phyloP scores from a whole-genome alignment of 2,797 vertebrate genomes.

The Megalops cyprinoides region DNA sequence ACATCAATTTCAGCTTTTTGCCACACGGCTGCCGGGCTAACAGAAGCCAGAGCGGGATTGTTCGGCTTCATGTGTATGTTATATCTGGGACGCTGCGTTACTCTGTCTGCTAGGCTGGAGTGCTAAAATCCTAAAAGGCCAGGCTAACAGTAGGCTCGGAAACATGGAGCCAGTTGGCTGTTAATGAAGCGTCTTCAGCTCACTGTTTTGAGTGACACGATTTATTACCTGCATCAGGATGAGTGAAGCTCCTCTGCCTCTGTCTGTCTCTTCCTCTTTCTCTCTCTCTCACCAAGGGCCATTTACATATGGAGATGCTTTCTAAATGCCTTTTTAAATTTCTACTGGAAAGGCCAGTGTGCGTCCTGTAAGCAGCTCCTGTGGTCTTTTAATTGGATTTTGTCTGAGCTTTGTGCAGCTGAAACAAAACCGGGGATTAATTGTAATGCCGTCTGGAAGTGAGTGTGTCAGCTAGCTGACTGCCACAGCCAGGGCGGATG shows the following conservation, averaged over 20 bases:
- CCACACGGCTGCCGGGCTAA: neutral
- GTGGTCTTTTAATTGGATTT: slow-evolving; percentile 35
- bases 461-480: neutral
- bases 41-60: neutral
- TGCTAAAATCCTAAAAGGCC: neutral
- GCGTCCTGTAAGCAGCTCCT: slow-evolving; percentile 19
- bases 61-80: neutral
- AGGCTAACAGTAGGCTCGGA: neutral
- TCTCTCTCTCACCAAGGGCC: neutral
- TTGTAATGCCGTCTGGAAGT: slow-evolving; percentile 6
- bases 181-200: neutral
- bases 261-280: neutral
- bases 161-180: neutral
- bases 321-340: no score
- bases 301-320: no score
- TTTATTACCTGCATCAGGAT: neutral
- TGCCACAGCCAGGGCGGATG: neutral
- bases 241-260: neutral
- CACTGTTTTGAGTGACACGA: neutral
- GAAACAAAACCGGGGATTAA: slow-evolving; percentile 39
- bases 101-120: neutral
- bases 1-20: slow-evolving; percentile 22
- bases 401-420: slow-evolving; percentile 27
- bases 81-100: neutral
- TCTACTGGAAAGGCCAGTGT: slow-evolving; percentile 31